phyloP scores from a whole-genome alignment of 2,797 vertebrate genomes.

The Cirrhinus mrigala region DNA sequence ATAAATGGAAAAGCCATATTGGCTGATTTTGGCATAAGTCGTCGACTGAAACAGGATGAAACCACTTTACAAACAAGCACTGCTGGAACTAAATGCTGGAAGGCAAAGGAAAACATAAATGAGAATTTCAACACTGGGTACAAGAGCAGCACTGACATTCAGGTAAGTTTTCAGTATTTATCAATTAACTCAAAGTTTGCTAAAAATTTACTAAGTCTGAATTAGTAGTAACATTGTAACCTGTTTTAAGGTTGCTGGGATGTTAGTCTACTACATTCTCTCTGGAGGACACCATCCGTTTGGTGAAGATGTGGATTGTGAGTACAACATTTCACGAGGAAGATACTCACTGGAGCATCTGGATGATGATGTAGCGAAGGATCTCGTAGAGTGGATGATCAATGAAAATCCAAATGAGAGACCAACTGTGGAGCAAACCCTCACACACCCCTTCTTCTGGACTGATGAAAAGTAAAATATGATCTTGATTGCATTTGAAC shows the following conservation, averaged over 20 bases:
- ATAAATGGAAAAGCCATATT: conserved; percentile 59
- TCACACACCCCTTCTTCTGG: conserved; percentile 74
- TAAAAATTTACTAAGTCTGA: too few species aligned
- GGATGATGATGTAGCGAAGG: conserved; percentile 65
- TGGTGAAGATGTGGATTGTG: conserved; percentile 46
- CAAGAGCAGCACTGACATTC: conserved; percentile 70
- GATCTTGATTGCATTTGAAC: too few species aligned
- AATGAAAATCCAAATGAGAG: conserved; percentile 59
- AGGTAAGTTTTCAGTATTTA: conserved; percentile 59
- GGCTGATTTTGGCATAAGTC: conserved; percentile 75
- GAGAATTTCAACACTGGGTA: conserved; percentile 49
- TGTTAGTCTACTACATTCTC: conserved; percentile 74
- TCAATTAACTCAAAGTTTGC: too few species aligned
- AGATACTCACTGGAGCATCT: conserved; percentile 64
- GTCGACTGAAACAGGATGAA: conserved; percentile 60
- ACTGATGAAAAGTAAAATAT: not conserved
- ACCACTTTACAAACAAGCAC: conserved; percentile 61
- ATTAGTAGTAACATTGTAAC: not conserved
- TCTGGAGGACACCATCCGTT: conserved; percentile 74
- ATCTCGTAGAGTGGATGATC: conserved; percentile 73
- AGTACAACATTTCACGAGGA: conserved; percentile 53
- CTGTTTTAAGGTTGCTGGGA: conserved; percentile 72
- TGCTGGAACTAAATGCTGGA: conserved; percentile 74
- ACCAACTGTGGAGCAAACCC: conserved; percentile 65
- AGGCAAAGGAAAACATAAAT: conserved; percentile 68